Conservation (phyloP, 2,797 vertebrate genomes). For the Coregonus ussuriensis region DNA sequence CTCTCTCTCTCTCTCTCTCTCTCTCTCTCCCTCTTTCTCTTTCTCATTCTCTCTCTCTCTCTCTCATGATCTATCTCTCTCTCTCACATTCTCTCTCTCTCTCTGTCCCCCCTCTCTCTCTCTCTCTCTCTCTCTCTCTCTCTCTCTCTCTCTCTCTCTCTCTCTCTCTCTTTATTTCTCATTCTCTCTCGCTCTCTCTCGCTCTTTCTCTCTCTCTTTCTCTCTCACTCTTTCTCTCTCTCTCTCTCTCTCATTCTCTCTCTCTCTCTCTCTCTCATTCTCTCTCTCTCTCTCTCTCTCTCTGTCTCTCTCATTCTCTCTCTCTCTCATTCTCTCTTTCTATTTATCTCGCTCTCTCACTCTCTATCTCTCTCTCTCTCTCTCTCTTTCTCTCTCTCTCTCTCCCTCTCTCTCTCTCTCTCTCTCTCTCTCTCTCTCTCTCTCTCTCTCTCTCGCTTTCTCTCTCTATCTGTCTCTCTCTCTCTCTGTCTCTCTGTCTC, state of each 20-base stretch:
- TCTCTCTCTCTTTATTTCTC: constrained; percentile 33
- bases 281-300: background rate
- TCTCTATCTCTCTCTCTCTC: constrained; percentile 24
- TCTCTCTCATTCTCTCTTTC: background rate
- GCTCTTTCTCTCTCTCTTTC: background rate
- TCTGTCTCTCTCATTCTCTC: constrained; percentile 11
- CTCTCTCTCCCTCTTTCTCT: no score
- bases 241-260: constrained; percentile 30
- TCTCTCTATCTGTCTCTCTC: background rate
- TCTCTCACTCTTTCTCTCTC: constrained; percentile 28
- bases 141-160: no score
- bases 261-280: background rate
- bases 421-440: constrained; percentile 40
- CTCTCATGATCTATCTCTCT: no score
- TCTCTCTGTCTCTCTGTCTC: constrained; percentile 1
- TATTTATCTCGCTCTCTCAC: constrained; percentile 1
- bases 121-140: no score
- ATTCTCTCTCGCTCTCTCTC: background rate
- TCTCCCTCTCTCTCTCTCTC: background rate
- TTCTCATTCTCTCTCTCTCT: constrained; percentile 47
- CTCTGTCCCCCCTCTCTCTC: background rate
- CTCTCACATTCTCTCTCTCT: background rate
- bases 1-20: no score
- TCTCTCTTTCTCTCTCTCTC: constrained; percentile 37
- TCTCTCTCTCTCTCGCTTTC: constrained; percentile 7